Base-by-base conservation (phyloP, 1,140 invertebrate species). In the Caenorhabditis inopinata region DNA sequence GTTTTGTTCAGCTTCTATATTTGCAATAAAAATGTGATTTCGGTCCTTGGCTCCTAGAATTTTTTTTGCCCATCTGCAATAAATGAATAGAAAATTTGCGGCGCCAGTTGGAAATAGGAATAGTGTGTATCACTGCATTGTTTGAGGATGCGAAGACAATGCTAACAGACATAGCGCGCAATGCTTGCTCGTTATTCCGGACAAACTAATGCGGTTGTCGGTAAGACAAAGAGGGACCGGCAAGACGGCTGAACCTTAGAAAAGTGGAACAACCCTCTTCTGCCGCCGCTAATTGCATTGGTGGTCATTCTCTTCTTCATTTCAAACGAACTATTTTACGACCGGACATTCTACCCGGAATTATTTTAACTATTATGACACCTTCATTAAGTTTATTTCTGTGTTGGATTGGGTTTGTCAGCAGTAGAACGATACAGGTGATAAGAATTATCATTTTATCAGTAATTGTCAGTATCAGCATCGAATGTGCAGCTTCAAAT, bases 181-280 rank as follows among this genome's bases (percentile, higher is more conserved):
- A 68, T 68, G 58, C 58, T 68, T 68, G 58, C 38, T 68, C 58
- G 58, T 29, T 68, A 68, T 68, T 68, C 58, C 58, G 58, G 58
- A 68, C 32, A 21, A 32, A 21, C 58, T 68, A 68, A 68, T 68
- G 58, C 58, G 58, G 58, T 68, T 32, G 58, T 32, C 32, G 29
- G 58, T 23, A 38, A 18, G 32, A 68, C 58, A 68, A 68, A 38
- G 58, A 68, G 32, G 32, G 58, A 32, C 27, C 58, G 58, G 32
- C 58, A 38, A 42, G 25, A 12, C 23, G 58, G 32, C 38, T 68
- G 35, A 68, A 68, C 58, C 58, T 68, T 68, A 21, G 58, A 35
- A 68, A 68, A 68, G 58, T 68, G 58, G 58, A 29, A 68, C 58
- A 38, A 16, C 58, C 58, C 58, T 38, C 58, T 38, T 42, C 21